Conservation (phyloP, 2,888 invertebrate genomes). For the Zonitis immaculata region DNA sequence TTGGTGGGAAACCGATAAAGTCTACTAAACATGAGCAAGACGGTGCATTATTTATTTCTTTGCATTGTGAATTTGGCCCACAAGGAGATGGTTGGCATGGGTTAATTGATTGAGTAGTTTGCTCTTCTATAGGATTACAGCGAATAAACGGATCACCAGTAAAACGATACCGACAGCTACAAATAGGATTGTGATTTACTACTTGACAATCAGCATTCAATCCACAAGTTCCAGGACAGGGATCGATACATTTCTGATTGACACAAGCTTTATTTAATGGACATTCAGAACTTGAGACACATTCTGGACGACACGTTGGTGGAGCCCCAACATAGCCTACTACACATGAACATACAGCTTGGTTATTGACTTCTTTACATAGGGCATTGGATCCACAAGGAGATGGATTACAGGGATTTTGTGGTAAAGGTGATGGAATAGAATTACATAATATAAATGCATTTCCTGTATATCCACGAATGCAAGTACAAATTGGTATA, state of each 20-base stretch:
- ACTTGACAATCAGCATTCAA: conserved; percentile 70
- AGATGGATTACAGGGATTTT: conserved; percentile 60
- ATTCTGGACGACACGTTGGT: conserved; percentile 72
- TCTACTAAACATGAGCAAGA: conserved; percentile 80
- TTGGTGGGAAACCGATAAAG: conserved; percentile 73
- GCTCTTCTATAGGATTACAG: conserved; percentile 39
- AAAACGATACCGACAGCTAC: conserved; percentile 54
- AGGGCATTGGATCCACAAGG: conserved; percentile 58
- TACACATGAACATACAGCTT: conserved; percentile 62
- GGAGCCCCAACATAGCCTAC: conserved; percentile 71
- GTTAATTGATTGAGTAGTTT: conserved; percentile 53
- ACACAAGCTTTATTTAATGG: conserved; percentile 66
- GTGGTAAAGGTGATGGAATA: conserved; percentile 38
- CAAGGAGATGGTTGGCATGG: conserved; percentile 83
- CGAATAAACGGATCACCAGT: conserved; percentile 37
- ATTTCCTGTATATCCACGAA: conserved; percentile 61
- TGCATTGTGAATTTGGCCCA: conserved; percentile 82
- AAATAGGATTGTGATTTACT: conserved; percentile 65
- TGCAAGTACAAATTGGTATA: conserved; percentile 64
- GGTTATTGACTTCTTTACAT: conserved; percentile 57
- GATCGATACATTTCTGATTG: conserved; percentile 71
- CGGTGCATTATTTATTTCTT: conserved; percentile 72
- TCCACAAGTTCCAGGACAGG: conserved; percentile 76
- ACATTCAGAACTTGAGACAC: conserved; percentile 67
- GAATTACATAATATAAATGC: conserved; percentile 22